Conservation (phyloP, 1,140 invertebrate species). For the Gonatopus flavifemur region DNA sequence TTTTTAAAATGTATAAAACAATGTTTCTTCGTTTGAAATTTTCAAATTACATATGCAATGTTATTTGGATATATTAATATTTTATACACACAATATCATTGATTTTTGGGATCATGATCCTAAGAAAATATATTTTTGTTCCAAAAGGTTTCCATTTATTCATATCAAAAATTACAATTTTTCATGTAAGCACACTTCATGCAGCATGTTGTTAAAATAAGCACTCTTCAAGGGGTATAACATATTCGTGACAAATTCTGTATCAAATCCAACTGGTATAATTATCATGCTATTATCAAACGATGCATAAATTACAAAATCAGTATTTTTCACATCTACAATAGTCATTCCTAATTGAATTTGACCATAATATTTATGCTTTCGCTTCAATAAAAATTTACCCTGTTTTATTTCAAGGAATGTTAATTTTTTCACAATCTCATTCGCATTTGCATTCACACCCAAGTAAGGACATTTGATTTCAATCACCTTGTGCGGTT, state of each 20-base stretch:
- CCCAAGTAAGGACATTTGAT: not conserved
- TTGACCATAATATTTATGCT: constrained; percentile 8
- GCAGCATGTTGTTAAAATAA: constrained; percentile 9
- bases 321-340: not conserved
- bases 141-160: not conserved
- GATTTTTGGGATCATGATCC: not conserved
- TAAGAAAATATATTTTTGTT: not conserved
- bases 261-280: constrained; percentile 4
- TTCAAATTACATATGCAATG: no score
- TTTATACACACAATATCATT: not conserved
- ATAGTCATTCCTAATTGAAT: constrained; percentile 3
- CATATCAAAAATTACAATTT: not conserved
- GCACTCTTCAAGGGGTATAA: not conserved
- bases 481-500: not conserved
- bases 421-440: not conserved
- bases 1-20: not conserved
- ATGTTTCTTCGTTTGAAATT: not conserved
- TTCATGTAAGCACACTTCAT: not conserved
- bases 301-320: constrained; percentile 4
- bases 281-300: not conserved
- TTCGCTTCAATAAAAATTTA: not conserved
- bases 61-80: not conserved
- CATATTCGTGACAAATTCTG: not conserved
- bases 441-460: no score
- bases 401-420: not conserved